phyloP scores from a whole-genome alignment of 2,797 vertebrate genomes.

The Microctenopoma stevenorrisi region DNA sequence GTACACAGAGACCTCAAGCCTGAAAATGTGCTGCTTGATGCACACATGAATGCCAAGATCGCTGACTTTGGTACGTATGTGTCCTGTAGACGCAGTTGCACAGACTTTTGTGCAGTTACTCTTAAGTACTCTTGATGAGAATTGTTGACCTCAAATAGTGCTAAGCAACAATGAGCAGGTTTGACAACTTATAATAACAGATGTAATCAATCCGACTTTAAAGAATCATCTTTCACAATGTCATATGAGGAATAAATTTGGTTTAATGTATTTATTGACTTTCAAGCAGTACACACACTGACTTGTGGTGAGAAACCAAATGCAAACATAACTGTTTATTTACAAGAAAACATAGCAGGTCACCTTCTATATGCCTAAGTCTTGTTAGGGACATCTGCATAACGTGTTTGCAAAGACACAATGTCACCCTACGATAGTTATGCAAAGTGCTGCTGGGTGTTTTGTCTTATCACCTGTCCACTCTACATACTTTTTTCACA shows the following conservation, averaged over 20 bases:
- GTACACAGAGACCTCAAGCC: conserved; percentile 98
- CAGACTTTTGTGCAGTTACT: not conserved
- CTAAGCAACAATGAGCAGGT: not conserved
- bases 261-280: not conserved
- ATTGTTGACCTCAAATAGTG: not conserved
- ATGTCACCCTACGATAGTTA: not conserved
- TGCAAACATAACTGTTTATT: not conserved
- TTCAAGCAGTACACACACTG: not conserved
- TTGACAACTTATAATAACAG: not conserved
- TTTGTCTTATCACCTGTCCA: not conserved
- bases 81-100: not conserved
- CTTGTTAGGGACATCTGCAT: not conserved
- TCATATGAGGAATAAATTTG: not conserved
- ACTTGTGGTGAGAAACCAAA: not conserved
- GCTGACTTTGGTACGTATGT: conserved; percentile 93
- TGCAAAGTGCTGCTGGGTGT: not conserved
- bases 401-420: not conserved
- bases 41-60: conserved; percentile 99
- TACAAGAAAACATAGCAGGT: not conserved
- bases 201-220: not conserved
- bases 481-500: not conserved
- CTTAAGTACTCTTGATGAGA: not conserved
- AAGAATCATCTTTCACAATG: not conserved
- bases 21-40: conserved; percentile 97
- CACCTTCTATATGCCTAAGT: not conserved